These are phyloP conservation scores for Leptopilina drosophilae DNA, from an alignment of 2,888 invertebrate species.

Conservation along the genomic window DNA sequence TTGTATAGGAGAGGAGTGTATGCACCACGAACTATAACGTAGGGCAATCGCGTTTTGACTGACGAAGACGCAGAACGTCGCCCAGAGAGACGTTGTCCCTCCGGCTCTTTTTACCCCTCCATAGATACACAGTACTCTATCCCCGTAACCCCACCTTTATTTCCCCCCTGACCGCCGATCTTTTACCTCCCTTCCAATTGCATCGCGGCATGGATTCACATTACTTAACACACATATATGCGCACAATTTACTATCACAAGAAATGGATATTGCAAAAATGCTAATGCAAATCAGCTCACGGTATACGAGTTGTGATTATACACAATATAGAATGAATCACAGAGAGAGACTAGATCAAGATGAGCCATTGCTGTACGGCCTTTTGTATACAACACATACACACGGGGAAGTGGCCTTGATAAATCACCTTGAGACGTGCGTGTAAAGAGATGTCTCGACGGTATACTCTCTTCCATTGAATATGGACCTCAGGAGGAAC, in stretches of 20 bases:
- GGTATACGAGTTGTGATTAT: too few species aligned
- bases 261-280: not conserved
- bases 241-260: not conserved
- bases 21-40: constrained; percentile 57
- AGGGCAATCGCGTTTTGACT: constrained; percentile 71
- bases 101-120: constrained; percentile 40
- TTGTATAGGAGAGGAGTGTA: constrained; percentile 18
- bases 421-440: constrained; percentile 25
- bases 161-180: constrained; percentile 21
- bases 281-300: constrained; percentile 19
- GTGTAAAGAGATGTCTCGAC: constrained; percentile 5
- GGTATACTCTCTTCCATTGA: not conserved
- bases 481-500: constrained; percentile 6
- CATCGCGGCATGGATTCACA: constrained; percentile 23
- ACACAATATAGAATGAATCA: not conserved
- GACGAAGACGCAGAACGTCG: constrained; percentile 65
- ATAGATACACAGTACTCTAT: not conserved
- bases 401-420: constrained; percentile 25
- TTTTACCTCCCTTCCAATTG: constrained; percentile 38
- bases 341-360: constrained; percentile 13
- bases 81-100: constrained; percentile 52
- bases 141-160: constrained; percentile 38
- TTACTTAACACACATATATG: not conserved
- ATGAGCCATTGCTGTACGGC: constrained; percentile 4
- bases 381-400: not conserved